These are phyloP conservation scores for Gisinianus flammeolus DNA, from an alignment of 2,888 invertebrate genomes.

Conservation along the genomic window DNA sequence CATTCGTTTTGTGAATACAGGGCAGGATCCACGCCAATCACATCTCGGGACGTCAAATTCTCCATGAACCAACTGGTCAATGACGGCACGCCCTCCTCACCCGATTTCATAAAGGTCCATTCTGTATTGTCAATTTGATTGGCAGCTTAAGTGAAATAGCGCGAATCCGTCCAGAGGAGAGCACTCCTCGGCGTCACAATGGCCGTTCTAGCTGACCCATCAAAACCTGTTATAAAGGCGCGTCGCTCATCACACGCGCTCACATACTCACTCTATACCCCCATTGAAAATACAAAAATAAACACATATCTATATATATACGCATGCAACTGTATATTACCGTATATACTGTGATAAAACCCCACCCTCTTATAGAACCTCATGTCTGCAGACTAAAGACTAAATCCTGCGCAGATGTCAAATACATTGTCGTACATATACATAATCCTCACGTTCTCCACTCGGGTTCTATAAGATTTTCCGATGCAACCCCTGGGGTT, in stretches of 20 bases:
- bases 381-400: too few relatives aligned
- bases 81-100: conserved; percentile 63
- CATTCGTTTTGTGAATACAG: conserved; percentile 58
- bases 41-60: conserved; percentile 54
- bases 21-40: conserved; percentile 59
- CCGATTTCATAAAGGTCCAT: conserved; percentile 92
- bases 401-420: too few relatives aligned
- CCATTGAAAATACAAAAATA: too few relatives aligned
- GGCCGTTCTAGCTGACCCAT: conserved; percentile 80
- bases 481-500: too few relatives aligned
- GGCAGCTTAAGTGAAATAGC: conserved; percentile 90
- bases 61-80: conserved; percentile 58
- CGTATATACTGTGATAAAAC: too few relatives aligned
- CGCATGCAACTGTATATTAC: too few relatives aligned
- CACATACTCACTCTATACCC: too few relatives aligned
- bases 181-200: conserved; percentile 73
- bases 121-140: conserved; percentile 77
- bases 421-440: too few relatives aligned
- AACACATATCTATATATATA: too few relatives aligned
- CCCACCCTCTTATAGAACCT: too few relatives aligned
- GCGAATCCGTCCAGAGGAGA: conserved; percentile 93
- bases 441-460: too few relatives aligned
- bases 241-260: conserved; percentile 85
- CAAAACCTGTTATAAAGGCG: conserved; percentile 83
- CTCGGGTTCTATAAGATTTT: too few relatives aligned